These are phyloP conservation scores for Nomada fucata DNA, from an alignment of 2,888 invertebrate genomes.

Conservation along the genomic window DNA sequence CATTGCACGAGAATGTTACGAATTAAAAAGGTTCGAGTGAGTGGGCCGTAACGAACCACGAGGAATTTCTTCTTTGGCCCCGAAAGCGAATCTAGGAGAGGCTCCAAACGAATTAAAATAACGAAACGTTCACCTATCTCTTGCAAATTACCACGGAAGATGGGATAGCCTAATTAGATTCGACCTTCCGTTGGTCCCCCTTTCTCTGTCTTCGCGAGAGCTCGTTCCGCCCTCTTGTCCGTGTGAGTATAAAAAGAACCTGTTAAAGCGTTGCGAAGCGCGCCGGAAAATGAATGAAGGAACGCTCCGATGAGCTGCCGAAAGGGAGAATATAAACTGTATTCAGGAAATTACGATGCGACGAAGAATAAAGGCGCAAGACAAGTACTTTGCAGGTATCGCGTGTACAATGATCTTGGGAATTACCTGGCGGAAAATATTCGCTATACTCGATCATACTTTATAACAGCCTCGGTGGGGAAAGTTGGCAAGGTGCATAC, in stretches of 20 bases:
- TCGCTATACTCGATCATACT: not conserved
- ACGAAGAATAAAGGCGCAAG: not conserved
- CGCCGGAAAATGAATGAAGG: slow-evolving; percentile 38
- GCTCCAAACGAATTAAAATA: slow-evolving; percentile 45
- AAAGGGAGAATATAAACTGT: slow-evolving; percentile 1
- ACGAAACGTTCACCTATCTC: slow-evolving; percentile 41
- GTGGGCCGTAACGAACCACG: not conserved
- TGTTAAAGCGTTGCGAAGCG: slow-evolving; percentile 38
- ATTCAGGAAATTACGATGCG: not conserved
- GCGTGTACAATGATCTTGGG: not conserved
- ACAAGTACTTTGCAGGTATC: not conserved
- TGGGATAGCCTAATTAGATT: slow-evolving; percentile 59
- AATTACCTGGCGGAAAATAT: not conserved
- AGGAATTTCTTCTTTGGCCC: slow-evolving; percentile 9
- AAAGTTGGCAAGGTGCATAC: not conserved
- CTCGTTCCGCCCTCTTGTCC: not conserved
- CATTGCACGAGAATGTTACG: not conserved
- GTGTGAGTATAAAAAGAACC: slow-evolving; percentile 22
- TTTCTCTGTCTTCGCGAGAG: not conserved
- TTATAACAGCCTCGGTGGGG: no score
- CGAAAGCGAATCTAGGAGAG: slow-evolving; percentile 8
- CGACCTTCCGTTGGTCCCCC: slow-evolving; percentile 16
- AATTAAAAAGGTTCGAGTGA: slow-evolving; percentile 22
- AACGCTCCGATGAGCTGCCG: not conserved
- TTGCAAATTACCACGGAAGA: slow-evolving; percentile 49